phyloP scores from a whole-genome alignment of 2,888 invertebrate species.

The Netelia virgata region DNA sequence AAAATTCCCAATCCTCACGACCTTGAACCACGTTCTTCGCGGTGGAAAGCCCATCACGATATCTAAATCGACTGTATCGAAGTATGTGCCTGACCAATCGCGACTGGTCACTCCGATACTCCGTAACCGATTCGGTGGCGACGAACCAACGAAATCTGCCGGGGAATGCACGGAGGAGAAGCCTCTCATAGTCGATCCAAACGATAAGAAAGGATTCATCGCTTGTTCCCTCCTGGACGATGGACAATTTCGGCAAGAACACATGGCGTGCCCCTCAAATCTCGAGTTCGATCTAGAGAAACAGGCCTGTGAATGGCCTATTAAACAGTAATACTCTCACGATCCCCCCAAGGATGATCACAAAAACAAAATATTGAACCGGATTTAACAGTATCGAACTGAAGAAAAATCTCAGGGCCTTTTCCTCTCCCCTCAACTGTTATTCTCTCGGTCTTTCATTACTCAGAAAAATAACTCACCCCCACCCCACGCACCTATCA shows the following conservation, averaged over 20 bases:
- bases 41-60: slow-evolving; percentile 43
- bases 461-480: background rate
- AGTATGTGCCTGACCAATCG: background rate
- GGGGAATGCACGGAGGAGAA: slow-evolving; percentile 83
- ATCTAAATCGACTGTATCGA: slow-evolving; percentile 4
- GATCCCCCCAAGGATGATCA: too few species aligned
- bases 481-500: background rate
- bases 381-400: background rate
- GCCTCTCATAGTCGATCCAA: slow-evolving; percentile 83
- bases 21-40: slow-evolving; percentile 85
- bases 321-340: background rate
- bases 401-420: too few species aligned
- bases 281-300: slow-evolving; percentile 29
- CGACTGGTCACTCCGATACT: slow-evolving; percentile 16
- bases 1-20: slow-evolving; percentile 87
- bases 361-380: background rate
- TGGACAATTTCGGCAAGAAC: slow-evolving; percentile 74
- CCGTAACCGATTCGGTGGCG: background rate
- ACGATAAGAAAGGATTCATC: slow-evolving; percentile 84
- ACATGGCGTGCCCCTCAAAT: slow-evolving; percentile 41
- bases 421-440: background rate
- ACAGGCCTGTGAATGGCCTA: slow-evolving; percentile 46
- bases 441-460: background rate
- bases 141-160: background rate
- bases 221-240: slow-evolving; percentile 79